phyloP scores from a whole-genome alignment of 2,797 vertebrate genomes.

The Melanotaenia nigrans region DNA sequence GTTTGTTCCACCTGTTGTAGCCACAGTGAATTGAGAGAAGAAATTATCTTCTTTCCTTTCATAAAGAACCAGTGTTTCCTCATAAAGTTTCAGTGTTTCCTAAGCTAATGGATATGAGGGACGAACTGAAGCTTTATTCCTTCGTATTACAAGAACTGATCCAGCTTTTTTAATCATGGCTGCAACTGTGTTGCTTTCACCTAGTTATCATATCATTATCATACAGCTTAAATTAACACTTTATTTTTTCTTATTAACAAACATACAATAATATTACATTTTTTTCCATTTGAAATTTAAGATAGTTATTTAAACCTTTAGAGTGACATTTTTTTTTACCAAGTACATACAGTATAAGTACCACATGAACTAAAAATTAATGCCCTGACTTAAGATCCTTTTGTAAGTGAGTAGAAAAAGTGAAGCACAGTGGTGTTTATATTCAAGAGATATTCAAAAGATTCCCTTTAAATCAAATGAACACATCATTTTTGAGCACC shows the following conservation, averaged over 20 bases:
- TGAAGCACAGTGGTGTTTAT: background rate
- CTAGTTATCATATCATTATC: background rate
- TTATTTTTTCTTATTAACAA: too few relatives aligned
- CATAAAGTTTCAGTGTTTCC: background rate
- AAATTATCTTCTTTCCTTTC: background rate
- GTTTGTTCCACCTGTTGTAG: background rate
- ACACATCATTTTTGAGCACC: slow-evolving; percentile 9
- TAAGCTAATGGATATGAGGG: background rate
- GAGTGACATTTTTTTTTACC: too few relatives aligned
- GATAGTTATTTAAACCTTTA: background rate
- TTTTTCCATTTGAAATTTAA: background rate
- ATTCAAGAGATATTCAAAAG: background rate
- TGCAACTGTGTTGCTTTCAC: background rate
- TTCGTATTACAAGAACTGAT: background rate
- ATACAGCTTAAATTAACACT: background rate
- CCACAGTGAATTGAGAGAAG: background rate
- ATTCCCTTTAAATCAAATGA: background rate
- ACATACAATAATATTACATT: too few relatives aligned
- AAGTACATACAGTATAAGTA: too few relatives aligned
- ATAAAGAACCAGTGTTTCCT: background rate
- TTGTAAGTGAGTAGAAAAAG: background rate
- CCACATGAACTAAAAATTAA: too few relatives aligned
- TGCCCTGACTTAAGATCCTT: background rate
- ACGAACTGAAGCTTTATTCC: background rate
- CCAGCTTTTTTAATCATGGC: background rate